A percentile compares a stretch with the other conserved stretches of the same genome.
phyloP scores from a whole-genome alignment of 2,797 vertebrate genomes.

The Gymnoscopelus braueri region DNA sequence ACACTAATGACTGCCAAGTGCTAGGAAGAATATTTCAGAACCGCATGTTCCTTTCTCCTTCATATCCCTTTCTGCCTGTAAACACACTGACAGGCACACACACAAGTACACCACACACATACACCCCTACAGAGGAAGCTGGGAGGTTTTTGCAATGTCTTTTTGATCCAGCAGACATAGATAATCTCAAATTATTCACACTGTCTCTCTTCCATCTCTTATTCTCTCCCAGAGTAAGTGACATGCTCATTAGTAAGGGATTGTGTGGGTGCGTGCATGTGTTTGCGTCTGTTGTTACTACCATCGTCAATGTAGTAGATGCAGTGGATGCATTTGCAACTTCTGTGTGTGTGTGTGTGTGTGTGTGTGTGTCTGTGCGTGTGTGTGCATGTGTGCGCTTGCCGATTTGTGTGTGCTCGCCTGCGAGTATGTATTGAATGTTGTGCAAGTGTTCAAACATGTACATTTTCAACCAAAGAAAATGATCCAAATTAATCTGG shows the following conservation, averaged over 20 bases:
- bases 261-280: neutral
- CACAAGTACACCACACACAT: neutral
- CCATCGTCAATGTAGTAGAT: no score
- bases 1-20: constrained; percentile 20
- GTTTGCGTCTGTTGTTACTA: neutral
- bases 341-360: neutral
- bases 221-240: constrained; percentile 23
- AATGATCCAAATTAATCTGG: constrained; percentile 20
- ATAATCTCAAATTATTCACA: constrained; percentile 12
- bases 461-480: constrained; percentile 57
- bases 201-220: neutral
- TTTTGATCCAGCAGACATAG: constrained; percentile 31
- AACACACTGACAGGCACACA: constrained; percentile 18
- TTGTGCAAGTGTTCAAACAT: constrained; percentile 12
- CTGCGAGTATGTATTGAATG: constrained; percentile 7
- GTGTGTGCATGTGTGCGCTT: constrained; percentile 6
- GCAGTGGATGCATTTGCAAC: neutral
- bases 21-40: constrained; percentile 26
- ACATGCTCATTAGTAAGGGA: constrained; percentile 35
- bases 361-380: constrained; percentile 2
- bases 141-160: constrained; percentile 17
- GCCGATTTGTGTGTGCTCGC: neutral
- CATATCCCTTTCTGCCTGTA: constrained; percentile 29
- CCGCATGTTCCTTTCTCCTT: constrained; percentile 22
- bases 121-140: constrained; percentile 18